phyloP scores from a whole-genome alignment of 2,113 vertebrate species.

The Toxotes chatareus region DNA sequence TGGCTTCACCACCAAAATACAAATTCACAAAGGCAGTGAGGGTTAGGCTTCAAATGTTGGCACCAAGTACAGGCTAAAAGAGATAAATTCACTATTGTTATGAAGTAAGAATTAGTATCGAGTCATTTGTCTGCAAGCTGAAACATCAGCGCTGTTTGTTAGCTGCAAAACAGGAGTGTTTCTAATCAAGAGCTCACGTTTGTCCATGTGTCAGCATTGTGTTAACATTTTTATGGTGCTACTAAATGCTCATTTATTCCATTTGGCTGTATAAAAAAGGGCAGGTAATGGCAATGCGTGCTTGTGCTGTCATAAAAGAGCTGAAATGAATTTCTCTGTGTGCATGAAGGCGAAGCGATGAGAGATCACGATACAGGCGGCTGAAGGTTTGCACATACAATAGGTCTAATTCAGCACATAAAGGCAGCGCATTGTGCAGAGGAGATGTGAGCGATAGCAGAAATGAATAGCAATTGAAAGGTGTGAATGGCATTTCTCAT shows the following conservation, averaged over 20 bases:
- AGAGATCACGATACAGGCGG: constrained; percentile 64
- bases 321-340: constrained; percentile 71
- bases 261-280: constrained; percentile 49
- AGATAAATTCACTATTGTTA: constrained; percentile 30
- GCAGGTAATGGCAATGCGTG: constrained; percentile 58
- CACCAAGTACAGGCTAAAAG: neutral
- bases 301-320: constrained; percentile 61
- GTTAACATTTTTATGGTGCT: constrained; percentile 53
- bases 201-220: constrained; percentile 53
- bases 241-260: constrained; percentile 54
- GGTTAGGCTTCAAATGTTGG: constrained; percentile 39
- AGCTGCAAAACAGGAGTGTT: constrained; percentile 24
- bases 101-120: constrained; percentile 10
- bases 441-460: constrained; percentile 73
- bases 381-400: constrained; percentile 74
- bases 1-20: constrained; percentile 32
- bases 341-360: constrained; percentile 63
- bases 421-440: constrained; percentile 61
- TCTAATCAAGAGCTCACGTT: constrained; percentile 51
- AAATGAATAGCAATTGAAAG: constrained; percentile 79
- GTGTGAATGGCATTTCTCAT: constrained; percentile 74
- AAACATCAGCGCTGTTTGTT: constrained; percentile 16
- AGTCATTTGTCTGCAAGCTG: constrained; percentile 10
- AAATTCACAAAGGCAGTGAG: constrained; percentile 20
- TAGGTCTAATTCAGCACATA: constrained; percentile 74